Evolutionary conservation across 2,797 vertebrate species (phyloP), one percentile per base, ranked within the genome.

Genomic region (Falco peregrinus): DNA sequence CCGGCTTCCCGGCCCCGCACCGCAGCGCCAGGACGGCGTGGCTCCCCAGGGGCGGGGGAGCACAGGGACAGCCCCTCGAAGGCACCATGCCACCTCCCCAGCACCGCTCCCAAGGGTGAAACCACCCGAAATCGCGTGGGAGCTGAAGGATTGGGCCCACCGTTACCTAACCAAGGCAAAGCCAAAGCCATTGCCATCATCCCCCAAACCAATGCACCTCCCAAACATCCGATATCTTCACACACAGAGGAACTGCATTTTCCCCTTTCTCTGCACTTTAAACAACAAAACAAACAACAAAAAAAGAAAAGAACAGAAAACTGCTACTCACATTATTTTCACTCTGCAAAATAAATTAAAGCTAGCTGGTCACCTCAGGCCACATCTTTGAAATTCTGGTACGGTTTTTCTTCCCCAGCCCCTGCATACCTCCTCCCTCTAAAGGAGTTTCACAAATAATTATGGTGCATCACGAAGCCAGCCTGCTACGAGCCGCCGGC

Each of bases 361-460:
- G 89, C 59, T 73, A 90, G 77, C 83, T 70, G 45, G 63, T 84
- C 84, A 90, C 93, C 84, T 89, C 84, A 47, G 71, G 95, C 88
- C 68, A 89, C 48, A 74, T 77, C 88, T 89, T 79, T 92, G 78
- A 93, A 71, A 95, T 87, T 73, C 77, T 68, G 67, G 17, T 53
- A 73, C 1, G 10, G 37, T 74, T 75, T 67, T 73, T 48, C 39
- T 54, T 59, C 51, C 29, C 68, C 68, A 67, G 13, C 2, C 53
- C 35, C 73, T 53, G 54, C 68, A n/a, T 21, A 41, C 54, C 48
- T 63, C 75, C 81, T 67, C 43, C 56, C 57, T 68, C 43, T n/a
- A 60, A 50, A 71, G 77, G 91, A 65, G 81, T 93, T 95, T 76
- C 88, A 83, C 70, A 79, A 93, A 93, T 77, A 76, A 95, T 84